Percentiles rank a stretch among this genome's conserved stretches.
Evolutionary conservation across 1,140 invertebrate species (phyloP).

Genomic region (Zaprionus tsacasi): DNA sequence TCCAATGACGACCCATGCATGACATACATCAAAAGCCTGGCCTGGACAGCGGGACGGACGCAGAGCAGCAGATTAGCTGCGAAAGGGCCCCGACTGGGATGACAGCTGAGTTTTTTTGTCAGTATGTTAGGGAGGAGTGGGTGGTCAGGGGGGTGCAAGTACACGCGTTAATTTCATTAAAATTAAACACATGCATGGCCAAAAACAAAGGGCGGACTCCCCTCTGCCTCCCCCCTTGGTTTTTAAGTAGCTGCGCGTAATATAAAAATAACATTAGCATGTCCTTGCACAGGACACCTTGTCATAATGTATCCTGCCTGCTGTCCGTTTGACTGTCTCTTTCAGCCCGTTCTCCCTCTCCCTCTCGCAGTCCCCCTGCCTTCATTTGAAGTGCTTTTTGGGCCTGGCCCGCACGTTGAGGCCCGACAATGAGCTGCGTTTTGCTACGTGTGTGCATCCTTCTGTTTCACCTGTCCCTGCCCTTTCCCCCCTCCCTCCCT

Average conservation of each 20-base stretch:
- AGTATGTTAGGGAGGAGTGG: neutral
- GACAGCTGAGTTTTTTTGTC: neutral
- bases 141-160: neutral
- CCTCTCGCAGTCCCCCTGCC: neutral
- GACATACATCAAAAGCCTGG: conserved; percentile 77
- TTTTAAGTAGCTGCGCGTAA: conserved; percentile 58
- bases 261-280: conserved; percentile 81
- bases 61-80: conserved; percentile 37
- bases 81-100: conserved; percentile 9
- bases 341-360: neutral
- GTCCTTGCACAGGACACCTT: conserved; percentile 76
- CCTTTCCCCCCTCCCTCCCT: neutral
- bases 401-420: conserved; percentile 15
- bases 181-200: conserved; percentile 80
- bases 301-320: neutral
- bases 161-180: conserved; percentile 83
- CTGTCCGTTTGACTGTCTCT: conserved; percentile 27
- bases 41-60: conserved; percentile 48
- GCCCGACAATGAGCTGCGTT: conserved; percentile 73
- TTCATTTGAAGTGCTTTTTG: neutral
- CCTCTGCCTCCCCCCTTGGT: neutral
- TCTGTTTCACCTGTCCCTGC: conserved; percentile 17
- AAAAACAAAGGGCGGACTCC: conserved; percentile 67
- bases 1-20: conserved; percentile 46
- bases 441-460: conserved; percentile 69